A percentile compares a stretch with the other conserved stretches of the same genome.
These are phyloP conservation scores for Ectemnius continuus DNA, from an alignment of 2,888 invertebrate species.

Conservation along the genomic window DNA sequence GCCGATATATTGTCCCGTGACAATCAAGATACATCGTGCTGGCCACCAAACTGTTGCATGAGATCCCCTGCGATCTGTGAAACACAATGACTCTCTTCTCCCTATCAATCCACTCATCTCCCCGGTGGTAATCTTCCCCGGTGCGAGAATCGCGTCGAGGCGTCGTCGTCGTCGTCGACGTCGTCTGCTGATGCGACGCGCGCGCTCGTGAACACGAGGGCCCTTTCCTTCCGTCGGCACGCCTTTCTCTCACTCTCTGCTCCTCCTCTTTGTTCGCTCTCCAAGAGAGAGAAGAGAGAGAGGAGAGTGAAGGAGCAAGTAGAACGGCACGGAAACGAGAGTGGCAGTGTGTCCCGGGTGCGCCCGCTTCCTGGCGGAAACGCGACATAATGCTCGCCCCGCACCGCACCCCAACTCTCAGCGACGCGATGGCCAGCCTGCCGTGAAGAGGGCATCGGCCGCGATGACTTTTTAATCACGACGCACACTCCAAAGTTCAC, in stretches of 20 bases:
- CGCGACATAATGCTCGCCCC: slow-evolving; percentile 60
- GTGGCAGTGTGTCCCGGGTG: slow-evolving; percentile 54
- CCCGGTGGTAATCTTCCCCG: slow-evolving; percentile 12
- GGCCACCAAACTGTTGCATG: too few species aligned
- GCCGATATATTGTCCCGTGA: too few species aligned
- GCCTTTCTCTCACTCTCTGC: slow-evolving; percentile 9
- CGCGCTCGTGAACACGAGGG: too few species aligned
- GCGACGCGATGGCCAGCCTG: slow-evolving; percentile 53
- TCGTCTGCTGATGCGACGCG: too few species aligned
- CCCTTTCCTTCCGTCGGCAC: slow-evolving; percentile 8
- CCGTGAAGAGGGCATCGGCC: slow-evolving; percentile 63
- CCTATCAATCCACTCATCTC: slow-evolving; percentile 22
- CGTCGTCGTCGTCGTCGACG: too few species aligned
- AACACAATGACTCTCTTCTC: neutral
- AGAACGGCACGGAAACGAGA: slow-evolving; percentile 54
- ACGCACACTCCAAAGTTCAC: slow-evolving; percentile 50
- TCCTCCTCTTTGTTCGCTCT: neutral
- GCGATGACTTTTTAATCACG: slow-evolving; percentile 65
- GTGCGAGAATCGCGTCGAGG: neutral
- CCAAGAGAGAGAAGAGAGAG: slow-evolving; percentile 31
- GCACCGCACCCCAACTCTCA: slow-evolving; percentile 58
- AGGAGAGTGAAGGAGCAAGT: slow-evolving; percentile 47
- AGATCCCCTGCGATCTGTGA: too few species aligned
- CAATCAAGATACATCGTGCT: too few species aligned
- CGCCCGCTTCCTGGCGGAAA: slow-evolving; percentile 63